Base-by-base conservation (phyloP, 2,113 vertebrate species). In the Micromys minutus region DNA sequence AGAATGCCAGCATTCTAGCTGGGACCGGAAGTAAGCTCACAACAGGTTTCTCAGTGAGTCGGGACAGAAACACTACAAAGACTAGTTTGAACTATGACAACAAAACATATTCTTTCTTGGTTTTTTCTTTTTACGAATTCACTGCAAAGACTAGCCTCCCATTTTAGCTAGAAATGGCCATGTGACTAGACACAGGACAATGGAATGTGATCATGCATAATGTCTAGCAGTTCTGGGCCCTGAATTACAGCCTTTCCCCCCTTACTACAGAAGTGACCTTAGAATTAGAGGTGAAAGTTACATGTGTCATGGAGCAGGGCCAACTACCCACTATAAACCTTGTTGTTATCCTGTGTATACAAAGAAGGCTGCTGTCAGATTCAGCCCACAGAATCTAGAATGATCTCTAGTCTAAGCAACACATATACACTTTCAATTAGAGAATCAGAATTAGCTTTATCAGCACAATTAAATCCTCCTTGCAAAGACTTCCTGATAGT, bases 391-490 rank as follows among this genome's bases (percentile, higher is more conserved):
- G 52, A 76, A 61, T 7, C 85, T 90, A 95, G 65, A 69, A 79
- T 19, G 50, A 89, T 79, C 26, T 61, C 81, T 71, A 88, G 39
- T 12, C 86, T 81, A 55, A 52, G 15, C 45, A 7, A 19, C 67
- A 63, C 19, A 24, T n/a, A 59, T n/a, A 77, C 91, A 87, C 76
- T 92, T 94, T 96, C 52, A 69, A 76, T 85, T 50, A 97, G 61
- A 81, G 92, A 96, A 97, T 19, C 81, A 93, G 94, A 93, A n/a
- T 36, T 85, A 75, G 74, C 93, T 81, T 57, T 95, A 72, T 97
- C 86, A 90, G 83, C 97, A 93, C 90, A 96, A 95, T 95, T 93
- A 87, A 95, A 96, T 91, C 75, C 3, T 90, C 87, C 93, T 96
- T 96, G 42, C 57, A 69, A 89, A 67, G 61, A 77, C 55, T 93